Conservation (phyloP, 2,888 invertebrate genomes). For the Lordiphosa andalusiaca region DNA sequence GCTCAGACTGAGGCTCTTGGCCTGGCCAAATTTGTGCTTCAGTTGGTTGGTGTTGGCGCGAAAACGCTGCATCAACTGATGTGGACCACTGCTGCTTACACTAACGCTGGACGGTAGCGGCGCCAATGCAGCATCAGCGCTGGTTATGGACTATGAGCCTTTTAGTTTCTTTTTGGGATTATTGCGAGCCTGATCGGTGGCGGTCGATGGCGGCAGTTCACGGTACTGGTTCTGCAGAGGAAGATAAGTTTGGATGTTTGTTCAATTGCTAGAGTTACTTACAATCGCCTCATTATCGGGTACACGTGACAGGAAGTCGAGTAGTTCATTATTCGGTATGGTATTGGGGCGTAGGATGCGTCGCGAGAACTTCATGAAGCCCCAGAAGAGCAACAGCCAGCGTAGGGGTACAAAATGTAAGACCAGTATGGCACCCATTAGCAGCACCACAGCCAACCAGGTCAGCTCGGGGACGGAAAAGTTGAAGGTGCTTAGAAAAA, state of each 20-base stretch:
- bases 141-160: conserved; percentile 78
- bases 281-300: conserved; percentile 97
- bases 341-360: conserved; percentile 95
- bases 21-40: conserved; percentile 70
- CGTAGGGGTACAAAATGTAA: conserved; percentile 94
- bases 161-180: conserved; percentile 79
- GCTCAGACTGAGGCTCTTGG: conserved; percentile 64
- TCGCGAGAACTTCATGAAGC: conserved; percentile 96
- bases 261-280: too few species aligned
- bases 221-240: conserved; percentile 79
- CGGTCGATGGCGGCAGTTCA: conserved; percentile 76
- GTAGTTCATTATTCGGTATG: conserved; percentile 97
- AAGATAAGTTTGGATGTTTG: too few species aligned
- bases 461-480: conserved; percentile 98
- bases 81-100: conserved; percentile 48
- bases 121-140: conserved; percentile 64
- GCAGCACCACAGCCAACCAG: conserved; percentile 91
- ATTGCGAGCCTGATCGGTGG: conserved; percentile 71
- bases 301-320: conserved; percentile 96
- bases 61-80: conserved; percentile 77
- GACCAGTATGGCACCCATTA: conserved; percentile 87
- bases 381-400: conserved; percentile 95
- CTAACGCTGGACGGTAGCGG: conserved; percentile 53
- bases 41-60: conserved; percentile 75
- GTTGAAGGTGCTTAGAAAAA: conserved; percentile 89